Percentiles rank a stretch among this genome's conserved stretches.
phyloP scores from a whole-genome alignment of 1,140 invertebrate species.

The Drosophila repleta region DNA sequence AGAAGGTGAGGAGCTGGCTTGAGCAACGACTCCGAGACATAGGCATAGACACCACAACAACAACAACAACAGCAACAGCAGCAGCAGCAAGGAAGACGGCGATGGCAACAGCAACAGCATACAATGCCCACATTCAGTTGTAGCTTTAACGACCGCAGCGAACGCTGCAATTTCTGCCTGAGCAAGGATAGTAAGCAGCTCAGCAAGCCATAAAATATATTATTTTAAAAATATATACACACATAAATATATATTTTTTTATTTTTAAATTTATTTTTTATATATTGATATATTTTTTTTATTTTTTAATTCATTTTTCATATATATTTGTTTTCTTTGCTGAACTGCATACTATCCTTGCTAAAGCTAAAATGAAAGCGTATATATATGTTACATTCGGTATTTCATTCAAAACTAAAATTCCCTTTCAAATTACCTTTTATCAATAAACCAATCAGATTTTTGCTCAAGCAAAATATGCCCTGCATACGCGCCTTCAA shows the following conservation, averaged over 20 bases:
- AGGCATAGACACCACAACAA: constrained; percentile 23
- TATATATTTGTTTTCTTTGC: no score
- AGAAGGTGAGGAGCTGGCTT: not conserved
- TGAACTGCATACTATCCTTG: no score
- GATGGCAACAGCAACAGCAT: constrained; percentile 13
- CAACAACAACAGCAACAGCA: constrained; percentile 20
- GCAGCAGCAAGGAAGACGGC: not conserved
- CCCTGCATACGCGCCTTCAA: constrained; percentile 9
- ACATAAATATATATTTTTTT: no score
- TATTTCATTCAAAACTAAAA: no score
- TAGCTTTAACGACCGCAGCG: constrained; percentile 29
- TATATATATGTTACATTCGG: no score
- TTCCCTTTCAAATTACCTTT: not conserved
- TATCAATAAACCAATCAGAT: not conserved
- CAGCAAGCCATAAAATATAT: not conserved
- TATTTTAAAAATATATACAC: no score
- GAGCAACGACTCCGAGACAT: constrained; percentile 8
- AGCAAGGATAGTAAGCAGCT: constrained; percentile 24
- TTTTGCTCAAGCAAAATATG: not conserved
- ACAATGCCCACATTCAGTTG: constrained; percentile 50
- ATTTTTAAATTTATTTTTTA: no score
- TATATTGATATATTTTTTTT: no score
- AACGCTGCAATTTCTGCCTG: constrained; percentile 11
- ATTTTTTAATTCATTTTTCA: no score
- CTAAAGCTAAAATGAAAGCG: no score